These are phyloP conservation scores for Megaceryle maxima DNA, from an alignment of 2,113 vertebrate species.

Conservation along the genomic window DNA sequence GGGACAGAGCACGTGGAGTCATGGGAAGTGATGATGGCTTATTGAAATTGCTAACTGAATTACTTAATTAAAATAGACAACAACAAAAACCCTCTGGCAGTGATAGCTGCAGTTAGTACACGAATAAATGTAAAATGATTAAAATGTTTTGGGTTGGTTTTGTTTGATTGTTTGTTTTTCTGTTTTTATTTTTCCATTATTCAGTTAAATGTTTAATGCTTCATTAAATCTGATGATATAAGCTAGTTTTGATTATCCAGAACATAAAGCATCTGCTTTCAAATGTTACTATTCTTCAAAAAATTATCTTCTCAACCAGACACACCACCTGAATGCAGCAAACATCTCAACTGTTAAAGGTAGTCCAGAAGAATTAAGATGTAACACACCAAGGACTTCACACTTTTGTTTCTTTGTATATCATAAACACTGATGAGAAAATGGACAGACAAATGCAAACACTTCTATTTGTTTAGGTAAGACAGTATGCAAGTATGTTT, in stretches of 20 bases:
- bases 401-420: neutral
- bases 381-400: neutral
- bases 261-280: neutral
- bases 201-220: conserved; percentile 16
- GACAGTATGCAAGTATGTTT: neutral
- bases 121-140: neutral
- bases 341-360: neutral
- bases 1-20: neutral
- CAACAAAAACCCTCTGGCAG: neutral
- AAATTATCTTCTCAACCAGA: neutral
- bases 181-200: neutral
- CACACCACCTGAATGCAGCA: neutral
- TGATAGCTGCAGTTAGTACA: neutral
- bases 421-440: neutral
- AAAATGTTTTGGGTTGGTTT: neutral
- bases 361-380: neutral
- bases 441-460: neutral
- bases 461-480: neutral
- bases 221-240: conserved; percentile 41
- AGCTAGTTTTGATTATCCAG: neutral
- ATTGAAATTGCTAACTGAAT: neutral
- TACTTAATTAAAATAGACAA: neutral
- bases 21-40: neutral
- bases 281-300: neutral
- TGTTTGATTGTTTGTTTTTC: neutral